These are phyloP conservation scores for Brachyopa scutellaris DNA, from an alignment of 2,888 invertebrate genomes.

Conservation along the genomic window DNA sequence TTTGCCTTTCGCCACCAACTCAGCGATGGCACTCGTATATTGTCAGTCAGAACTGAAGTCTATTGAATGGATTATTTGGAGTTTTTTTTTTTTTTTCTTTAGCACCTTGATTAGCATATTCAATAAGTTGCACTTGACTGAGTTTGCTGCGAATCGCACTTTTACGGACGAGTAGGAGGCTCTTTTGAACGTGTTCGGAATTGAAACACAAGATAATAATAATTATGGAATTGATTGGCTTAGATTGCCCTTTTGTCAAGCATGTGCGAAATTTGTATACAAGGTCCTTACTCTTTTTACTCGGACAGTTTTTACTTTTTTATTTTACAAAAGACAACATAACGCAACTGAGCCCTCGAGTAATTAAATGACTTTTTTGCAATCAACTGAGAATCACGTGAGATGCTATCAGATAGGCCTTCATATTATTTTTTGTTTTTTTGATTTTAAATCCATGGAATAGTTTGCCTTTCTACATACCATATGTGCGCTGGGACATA, in stretches of 20 bases:
- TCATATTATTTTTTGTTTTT: neutral
- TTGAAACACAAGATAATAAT: constrained; percentile 19
- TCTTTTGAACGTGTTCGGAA: constrained; percentile 20
- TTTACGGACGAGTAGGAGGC: neutral
- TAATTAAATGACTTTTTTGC: neutral
- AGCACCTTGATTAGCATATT: constrained; percentile 24
- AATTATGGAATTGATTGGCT: constrained; percentile 16
- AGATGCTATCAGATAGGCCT: neutral
- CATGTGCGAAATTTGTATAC: neutral
- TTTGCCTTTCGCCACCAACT: neutral
- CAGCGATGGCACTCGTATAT: constrained; percentile 11
- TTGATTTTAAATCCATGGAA: neutral
- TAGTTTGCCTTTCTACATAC: neutral
- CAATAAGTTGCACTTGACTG: constrained; percentile 20
- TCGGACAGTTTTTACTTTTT: neutral
- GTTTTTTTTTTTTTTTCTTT: constrained; percentile 4
- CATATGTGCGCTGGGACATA: too few relatives aligned
- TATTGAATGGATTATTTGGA: constrained; percentile 21
- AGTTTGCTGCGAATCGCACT: neutral
- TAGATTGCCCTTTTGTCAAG: constrained; percentile 24
- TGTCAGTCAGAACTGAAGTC: constrained; percentile 12
- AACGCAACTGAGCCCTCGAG: neutral
- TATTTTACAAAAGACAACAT: neutral
- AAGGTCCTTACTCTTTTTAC: neutral
- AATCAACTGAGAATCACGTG: neutral